A percentile compares a stretch with the other conserved stretches of the same genome.
These are phyloP conservation scores for Pinctada fucata DNA, from an alignment of 2,888 invertebrate species.

Conservation along the genomic window DNA sequence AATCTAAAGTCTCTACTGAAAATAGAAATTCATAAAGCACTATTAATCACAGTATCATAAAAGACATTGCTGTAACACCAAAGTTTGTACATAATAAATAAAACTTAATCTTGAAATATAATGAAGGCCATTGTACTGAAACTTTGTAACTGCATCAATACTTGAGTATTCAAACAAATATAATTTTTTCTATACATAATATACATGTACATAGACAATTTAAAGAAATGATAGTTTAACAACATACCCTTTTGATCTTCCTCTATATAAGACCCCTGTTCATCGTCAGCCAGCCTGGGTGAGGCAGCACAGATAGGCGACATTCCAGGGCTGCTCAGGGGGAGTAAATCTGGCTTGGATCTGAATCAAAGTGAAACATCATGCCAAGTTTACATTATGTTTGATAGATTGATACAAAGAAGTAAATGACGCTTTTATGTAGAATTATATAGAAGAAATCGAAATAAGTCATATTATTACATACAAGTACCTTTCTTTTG, in stretches of 20 bases:
- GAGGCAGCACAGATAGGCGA: conserved; percentile 36
- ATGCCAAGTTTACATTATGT: not conserved
- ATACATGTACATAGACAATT: too few species aligned
- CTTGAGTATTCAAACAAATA: too few species aligned
- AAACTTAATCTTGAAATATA: too few species aligned
- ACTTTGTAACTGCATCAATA: too few species aligned
- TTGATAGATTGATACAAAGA: too few species aligned
- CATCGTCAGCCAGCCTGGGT: conserved; percentile 6
- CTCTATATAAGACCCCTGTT: conserved; percentile 36
- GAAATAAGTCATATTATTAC: too few species aligned
- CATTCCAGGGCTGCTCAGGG: conserved; percentile 34
- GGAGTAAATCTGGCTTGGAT: not conserved
- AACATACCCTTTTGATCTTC: conserved; percentile 6
- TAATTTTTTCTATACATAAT: too few species aligned
- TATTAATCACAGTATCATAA: not conserved
- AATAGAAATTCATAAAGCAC: not conserved
- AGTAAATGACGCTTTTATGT: too few species aligned
- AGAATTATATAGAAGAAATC: too few species aligned
- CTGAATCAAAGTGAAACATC: conserved; percentile 7
- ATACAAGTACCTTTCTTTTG: not conserved
- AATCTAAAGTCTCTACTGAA: not conserved
- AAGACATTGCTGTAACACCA: too few species aligned
- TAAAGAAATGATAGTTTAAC: not conserved
- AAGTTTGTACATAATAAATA: too few species aligned
- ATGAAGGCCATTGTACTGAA: too few species aligned